Percentiles rank a stretch among this genome's conserved stretches.
Conservation (phyloP, 2,113 vertebrate genomes). For the Scatophagus argus region DNA sequence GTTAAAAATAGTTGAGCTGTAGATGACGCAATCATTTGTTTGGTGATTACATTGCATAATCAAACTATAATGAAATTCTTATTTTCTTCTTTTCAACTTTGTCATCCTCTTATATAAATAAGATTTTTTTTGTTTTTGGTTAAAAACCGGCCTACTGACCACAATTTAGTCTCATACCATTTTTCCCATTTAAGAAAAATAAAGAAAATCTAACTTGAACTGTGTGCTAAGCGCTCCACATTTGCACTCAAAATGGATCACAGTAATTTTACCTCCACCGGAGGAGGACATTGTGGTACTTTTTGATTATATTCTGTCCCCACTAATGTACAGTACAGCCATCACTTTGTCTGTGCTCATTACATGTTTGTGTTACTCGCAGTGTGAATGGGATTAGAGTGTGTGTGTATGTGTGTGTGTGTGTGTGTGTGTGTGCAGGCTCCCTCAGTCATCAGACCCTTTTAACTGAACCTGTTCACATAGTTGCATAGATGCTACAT, state of each 20-base stretch:
- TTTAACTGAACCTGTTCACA: conserved; percentile 64
- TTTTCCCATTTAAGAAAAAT: not conserved
- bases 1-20: conserved; percentile 4
- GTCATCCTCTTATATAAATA: not conserved
- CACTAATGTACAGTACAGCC: not conserved
- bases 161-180: not conserved
- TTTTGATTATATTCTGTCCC: not conserved
- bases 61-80: not conserved
- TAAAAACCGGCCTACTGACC: not conserved
- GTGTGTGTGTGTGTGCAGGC: conserved; percentile 39
- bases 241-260: not conserved
- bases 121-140: not conserved
- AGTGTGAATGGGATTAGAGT: conserved; percentile 45
- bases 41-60: not conserved
- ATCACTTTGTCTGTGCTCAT: conserved; percentile 4
- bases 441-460: conserved; percentile 67
- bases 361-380: conserved; percentile 39
- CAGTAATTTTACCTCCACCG: not conserved
- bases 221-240: not conserved
- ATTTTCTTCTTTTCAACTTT: no score
- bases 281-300: not conserved
- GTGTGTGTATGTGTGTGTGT: conserved; percentile 41
- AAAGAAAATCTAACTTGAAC: no score
- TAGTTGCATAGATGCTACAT: conserved; percentile 31
- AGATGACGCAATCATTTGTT: conserved; percentile 5